Base-by-base conservation (phyloP, 64 coral and sea anemone genomes). In the Dendronephthya gigantea region DNA sequence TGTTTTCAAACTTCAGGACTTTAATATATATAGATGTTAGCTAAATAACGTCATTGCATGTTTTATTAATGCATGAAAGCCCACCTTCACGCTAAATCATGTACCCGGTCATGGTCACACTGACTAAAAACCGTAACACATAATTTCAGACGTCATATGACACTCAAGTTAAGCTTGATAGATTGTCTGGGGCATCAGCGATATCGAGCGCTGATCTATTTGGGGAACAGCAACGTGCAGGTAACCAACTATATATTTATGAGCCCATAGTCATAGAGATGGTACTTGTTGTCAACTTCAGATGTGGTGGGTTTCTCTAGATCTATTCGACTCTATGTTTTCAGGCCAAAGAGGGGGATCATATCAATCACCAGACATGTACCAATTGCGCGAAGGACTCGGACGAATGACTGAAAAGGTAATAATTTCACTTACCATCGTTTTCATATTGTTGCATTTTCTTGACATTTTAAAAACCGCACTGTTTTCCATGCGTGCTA, bases 151-250 rank as follows among this genome's bases (percentile, higher is more conserved):
- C 32, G 10, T 79, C 72, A 0, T 79, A 79, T 34, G 72, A 79
- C 15, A 19, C 72, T 36, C 34, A 79, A 79, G 30, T 2, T 2
- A 79, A 35, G 32, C 72, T 79, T 3, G 72, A 79, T 34, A 29
- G 72, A 79, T 36, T 79, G 72, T 79, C 72, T 28, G 72, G 72
- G 9, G 72, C 72, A 17, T 79, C 72, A 0, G 25, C 72, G 37
- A 79, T 79, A 36, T 79, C 72, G 29, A 79, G 72, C 36, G 72
- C 72, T 79, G 72, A 79, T 39, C 36, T 79, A 39, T 79, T 79
- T 79, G 72, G 72, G 15, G 72, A 79, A 34, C 72, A 79, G 16
- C 72, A 79, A 34, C 41, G 11, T 11, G 4, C 41, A 36, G 36
- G 0, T 79, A 19, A 33, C 29, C 72, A 79, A 29, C 19, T 79